Conservation (phyloP, 53 echinoderm and acorn worm genomes). For the Luidia sarsii region DNA sequence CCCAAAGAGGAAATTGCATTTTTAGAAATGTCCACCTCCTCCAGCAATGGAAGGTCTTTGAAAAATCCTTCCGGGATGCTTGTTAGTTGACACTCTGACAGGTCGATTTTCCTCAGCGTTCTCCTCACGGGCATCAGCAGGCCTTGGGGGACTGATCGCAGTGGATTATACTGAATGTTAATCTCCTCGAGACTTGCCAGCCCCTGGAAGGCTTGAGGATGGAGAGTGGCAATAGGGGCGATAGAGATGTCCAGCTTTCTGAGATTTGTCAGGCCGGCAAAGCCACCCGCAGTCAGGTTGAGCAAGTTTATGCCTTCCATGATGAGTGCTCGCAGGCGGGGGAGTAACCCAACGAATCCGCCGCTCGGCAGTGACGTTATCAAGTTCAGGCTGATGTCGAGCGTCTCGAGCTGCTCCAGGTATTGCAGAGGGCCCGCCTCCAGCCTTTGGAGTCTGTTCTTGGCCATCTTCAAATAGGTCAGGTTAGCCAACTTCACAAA, state of each 20-base stretch:
- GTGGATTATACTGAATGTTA: conserved; percentile 17
- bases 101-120: conserved; percentile 36
- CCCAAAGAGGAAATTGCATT: conserved; percentile 22
- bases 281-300: conserved; percentile 1
- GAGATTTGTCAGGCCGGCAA: conserved; percentile 22
- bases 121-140: conserved; percentile 13
- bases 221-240: not conserved
- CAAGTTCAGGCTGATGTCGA: conserved; percentile 14
- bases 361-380: conserved; percentile 6
- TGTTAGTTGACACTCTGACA: conserved; percentile 27
- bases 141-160: conserved; percentile 28
- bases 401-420: not conserved
- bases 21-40: conserved; percentile 18
- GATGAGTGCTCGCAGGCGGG: conserved; percentile 1
- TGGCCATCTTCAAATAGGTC: conserved; percentile 8
- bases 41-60: not conserved
- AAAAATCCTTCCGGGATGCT: conserved; percentile 16
- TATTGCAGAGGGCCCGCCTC: conserved; percentile 9
- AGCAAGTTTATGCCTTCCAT: not conserved
- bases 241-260: conserved; percentile 19
- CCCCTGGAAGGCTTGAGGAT: conserved; percentile 38
- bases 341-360: conserved; percentile 7
- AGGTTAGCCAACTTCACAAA: conserved; percentile 39
- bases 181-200: conserved; percentile 29
- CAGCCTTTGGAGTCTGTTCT: conserved; percentile 23